Percentiles rank a stretch among this genome's conserved stretches.
These are phyloP conservation scores for Gnathonemus echidnorhynchus DNA, from an alignment of 2,113 vertebrate genomes.

Conservation along the genomic window DNA sequence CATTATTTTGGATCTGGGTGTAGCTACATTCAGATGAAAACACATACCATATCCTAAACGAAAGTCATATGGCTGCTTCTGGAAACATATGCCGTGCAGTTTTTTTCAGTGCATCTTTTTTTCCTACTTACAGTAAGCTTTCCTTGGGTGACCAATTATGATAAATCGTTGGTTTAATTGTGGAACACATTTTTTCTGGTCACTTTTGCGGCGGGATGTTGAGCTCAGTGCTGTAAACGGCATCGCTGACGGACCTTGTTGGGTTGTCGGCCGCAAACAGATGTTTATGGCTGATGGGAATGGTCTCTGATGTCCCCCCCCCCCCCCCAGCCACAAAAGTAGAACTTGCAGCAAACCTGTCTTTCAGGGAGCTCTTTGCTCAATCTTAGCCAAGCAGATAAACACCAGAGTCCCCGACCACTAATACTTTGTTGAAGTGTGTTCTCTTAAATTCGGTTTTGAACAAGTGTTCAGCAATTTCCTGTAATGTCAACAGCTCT, in stretches of 20 bases:
- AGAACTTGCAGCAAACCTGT: background rate
- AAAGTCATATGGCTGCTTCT: background rate
- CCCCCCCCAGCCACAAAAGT: background rate
- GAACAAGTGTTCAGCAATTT: slow-evolving; percentile 10
- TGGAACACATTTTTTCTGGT: slow-evolving; percentile 1
- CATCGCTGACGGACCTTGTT: background rate
- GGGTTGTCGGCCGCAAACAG: slow-evolving; percentile 15
- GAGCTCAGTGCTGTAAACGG: background rate
- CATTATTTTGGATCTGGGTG: background rate
- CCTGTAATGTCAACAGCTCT: background rate
- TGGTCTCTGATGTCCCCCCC: background rate
- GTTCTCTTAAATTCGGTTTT: background rate
- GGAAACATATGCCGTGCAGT: background rate
- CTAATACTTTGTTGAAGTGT: background rate
- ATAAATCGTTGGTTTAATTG: background rate
- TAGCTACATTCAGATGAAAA: background rate
- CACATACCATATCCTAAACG: background rate
- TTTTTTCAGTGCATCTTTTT: background rate
- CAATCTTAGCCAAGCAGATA: background rate
- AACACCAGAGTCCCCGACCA: slow-evolving; percentile 12
- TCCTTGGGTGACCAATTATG: background rate
- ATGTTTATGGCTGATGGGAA: slow-evolving; percentile 19
- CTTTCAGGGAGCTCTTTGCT: background rate
- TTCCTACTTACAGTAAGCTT: background rate
- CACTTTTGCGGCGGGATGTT: background rate